A percentile compares a stretch with the other conserved stretches of the same genome.
phyloP scores from a whole-genome alignment of 2,113 vertebrate species.

The Hippocampus guttulatus region DNA sequence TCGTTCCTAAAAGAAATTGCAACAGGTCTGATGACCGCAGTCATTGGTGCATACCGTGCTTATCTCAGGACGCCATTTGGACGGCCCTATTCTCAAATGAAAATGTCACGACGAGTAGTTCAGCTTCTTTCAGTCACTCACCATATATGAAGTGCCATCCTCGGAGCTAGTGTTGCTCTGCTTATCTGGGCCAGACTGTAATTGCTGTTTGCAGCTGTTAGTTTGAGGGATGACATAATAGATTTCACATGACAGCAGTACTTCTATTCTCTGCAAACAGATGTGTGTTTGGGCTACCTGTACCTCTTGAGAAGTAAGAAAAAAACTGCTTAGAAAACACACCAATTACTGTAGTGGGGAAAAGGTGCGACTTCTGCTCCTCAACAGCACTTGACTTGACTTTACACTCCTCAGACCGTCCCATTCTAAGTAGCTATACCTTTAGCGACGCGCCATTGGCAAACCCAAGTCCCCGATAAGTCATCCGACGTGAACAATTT shows the following conservation, averaged over 20 bases:
- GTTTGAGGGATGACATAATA: constrained; percentile 42
- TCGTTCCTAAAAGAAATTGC: background rate
- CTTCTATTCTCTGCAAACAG: constrained; percentile 21
- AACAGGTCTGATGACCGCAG: background rate
- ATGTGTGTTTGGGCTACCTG: constrained; percentile 11
- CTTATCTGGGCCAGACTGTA: constrained; percentile 36
- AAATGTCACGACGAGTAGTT: background rate
- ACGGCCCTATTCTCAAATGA: background rate
- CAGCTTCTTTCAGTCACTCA: constrained; percentile 22
- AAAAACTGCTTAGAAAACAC: background rate
- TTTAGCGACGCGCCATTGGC: constrained; percentile 29
- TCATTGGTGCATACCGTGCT: background rate
- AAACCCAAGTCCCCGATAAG: constrained; percentile 40
- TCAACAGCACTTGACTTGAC: background rate
- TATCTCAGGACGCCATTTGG: background rate
- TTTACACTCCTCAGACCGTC: background rate
- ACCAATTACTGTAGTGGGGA: background rate
- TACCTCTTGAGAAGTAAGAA: background rate
- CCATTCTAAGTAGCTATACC: constrained; percentile 10
- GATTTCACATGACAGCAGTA: constrained; percentile 41
- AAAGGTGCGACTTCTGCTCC: background rate
- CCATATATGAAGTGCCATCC: background rate
- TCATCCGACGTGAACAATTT: constrained; percentile 60
- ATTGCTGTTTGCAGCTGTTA: constrained; percentile 34
- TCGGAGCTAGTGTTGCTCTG: constrained; percentile 26